Percentiles rank a stretch among this genome's conserved stretches.
phyloP scores from a whole-genome alignment of 2,797 vertebrate species.

The Lepus oiostolus region DNA sequence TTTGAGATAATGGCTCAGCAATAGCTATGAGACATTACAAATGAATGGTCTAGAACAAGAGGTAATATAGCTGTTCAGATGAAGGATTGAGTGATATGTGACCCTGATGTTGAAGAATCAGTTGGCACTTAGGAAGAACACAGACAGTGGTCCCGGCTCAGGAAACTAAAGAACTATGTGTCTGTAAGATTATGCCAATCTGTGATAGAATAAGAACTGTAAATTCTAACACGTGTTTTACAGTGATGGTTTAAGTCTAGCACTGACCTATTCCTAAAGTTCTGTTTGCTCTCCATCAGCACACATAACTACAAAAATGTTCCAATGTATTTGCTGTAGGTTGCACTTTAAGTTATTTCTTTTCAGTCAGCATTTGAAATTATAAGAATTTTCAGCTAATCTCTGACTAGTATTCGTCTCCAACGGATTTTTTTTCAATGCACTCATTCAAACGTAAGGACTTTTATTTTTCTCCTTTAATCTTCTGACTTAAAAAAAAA shows the following conservation, averaged over 20 bases:
- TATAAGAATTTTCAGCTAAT: constrained; percentile 35
- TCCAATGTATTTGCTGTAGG: neutral
- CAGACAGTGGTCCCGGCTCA: neutral
- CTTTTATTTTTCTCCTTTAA: constrained; percentile 35
- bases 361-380: constrained; percentile 32
- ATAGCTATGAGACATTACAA: neutral
- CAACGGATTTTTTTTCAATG: constrained; percentile 43
- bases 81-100: neutral
- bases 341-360: constrained; percentile 4
- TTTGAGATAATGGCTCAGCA: constrained; percentile 46
- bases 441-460: neutral
- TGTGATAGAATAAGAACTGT: neutral
- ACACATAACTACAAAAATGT: constrained; percentile 33
- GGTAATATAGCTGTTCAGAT: constrained; percentile 7
- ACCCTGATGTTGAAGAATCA: constrained; percentile 43
- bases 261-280: constrained; percentile 18
- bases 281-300: neutral
- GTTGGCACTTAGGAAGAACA: neutral
- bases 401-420: neutral
- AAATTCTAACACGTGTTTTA: constrained; percentile 38
- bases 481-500: neutral
- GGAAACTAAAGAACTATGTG: neutral
- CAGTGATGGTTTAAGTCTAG: neutral
- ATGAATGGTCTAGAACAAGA: constrained; percentile 25
- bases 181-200: neutral